Percentiles rank a stretch among this genome's conserved stretches.
Conservation (phyloP, 2,113 vertebrate genomes). For the Gobius niger region DNA sequence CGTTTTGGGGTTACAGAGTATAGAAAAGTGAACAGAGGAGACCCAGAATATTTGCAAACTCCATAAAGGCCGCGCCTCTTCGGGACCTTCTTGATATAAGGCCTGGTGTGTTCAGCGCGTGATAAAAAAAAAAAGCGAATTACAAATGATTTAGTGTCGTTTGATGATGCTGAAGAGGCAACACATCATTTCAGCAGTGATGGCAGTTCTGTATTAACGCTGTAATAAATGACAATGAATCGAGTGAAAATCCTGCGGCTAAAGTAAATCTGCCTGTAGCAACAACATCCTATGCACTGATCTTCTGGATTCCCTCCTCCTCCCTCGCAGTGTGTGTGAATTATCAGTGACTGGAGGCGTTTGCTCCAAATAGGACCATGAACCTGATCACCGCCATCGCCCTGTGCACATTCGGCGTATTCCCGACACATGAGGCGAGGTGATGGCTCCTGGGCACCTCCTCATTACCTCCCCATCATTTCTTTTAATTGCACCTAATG, state of each 20-base stretch:
- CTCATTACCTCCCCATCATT: conserved; percentile 58
- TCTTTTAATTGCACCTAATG: conserved; percentile 66
- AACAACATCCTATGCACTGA: not conserved
- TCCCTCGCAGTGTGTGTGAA: conserved; percentile 57
- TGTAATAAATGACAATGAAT: not conserved
- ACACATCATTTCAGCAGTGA: not conserved
- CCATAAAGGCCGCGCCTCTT: no score
- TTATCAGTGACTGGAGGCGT: conserved; percentile 51
- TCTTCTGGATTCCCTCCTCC: conserved; percentile 19
- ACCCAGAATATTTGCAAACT: no score
- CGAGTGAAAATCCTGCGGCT: not conserved
- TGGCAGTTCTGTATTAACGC: not conserved
- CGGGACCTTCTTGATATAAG: no score
- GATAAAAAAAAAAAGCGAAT: no score
- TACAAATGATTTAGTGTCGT: no score
- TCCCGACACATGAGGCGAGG: conserved; percentile 61
- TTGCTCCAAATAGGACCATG: conserved; percentile 62
- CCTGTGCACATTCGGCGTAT: conserved; percentile 53
- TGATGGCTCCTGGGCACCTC: conserved; percentile 31
- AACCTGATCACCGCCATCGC: conserved; percentile 27
- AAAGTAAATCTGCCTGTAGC: not conserved
- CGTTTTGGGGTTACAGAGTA: no score
- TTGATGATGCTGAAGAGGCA: no score
- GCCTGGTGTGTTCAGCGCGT: no score
- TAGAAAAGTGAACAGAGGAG: no score